Conservation (phyloP, 2,888 invertebrate genomes). For the Clepsis dumicolana region DNA sequence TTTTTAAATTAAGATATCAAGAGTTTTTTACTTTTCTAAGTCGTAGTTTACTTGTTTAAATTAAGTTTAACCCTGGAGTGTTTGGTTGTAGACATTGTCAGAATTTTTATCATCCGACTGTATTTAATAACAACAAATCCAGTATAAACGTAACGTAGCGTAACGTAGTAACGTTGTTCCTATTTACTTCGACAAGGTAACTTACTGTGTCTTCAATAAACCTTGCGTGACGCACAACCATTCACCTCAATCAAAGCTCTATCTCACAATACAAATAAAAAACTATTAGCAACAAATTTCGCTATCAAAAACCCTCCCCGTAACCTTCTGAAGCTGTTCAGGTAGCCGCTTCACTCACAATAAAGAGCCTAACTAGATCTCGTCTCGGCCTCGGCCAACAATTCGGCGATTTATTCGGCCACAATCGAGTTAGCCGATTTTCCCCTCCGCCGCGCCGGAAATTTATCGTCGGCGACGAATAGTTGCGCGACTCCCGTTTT, state of each 20-base stretch:
- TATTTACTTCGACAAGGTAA: not conserved
- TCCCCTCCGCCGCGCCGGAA: constrained; percentile 27
- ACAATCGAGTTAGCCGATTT: constrained; percentile 27
- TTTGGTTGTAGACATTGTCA: too few species aligned
- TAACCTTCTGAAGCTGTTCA: not conserved
- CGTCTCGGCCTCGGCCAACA: not conserved
- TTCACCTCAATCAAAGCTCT: not conserved
- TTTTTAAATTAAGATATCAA: too few species aligned
- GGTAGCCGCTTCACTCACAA: not conserved
- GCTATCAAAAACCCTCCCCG: constrained; percentile 5
- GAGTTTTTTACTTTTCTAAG: too few species aligned
- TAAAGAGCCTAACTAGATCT: constrained; percentile 19
- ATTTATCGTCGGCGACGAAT: constrained; percentile 31
- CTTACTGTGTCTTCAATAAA: not conserved
- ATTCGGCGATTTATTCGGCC: constrained; percentile 8
- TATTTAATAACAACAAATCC: too few species aligned
- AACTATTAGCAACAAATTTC: constrained; percentile 14
- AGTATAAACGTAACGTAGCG: too few species aligned
- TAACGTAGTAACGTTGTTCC: too few species aligned
- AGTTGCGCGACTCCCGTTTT: constrained; percentile 22
- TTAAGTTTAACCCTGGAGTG: too few species aligned
- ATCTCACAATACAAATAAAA: not conserved
- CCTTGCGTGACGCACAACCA: not conserved
- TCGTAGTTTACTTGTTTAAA: too few species aligned
- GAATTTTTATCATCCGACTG: too few species aligned